phyloP scores from a whole-genome alignment of 2,113 vertebrate genomes.

The Alouatta palliata region DNA sequence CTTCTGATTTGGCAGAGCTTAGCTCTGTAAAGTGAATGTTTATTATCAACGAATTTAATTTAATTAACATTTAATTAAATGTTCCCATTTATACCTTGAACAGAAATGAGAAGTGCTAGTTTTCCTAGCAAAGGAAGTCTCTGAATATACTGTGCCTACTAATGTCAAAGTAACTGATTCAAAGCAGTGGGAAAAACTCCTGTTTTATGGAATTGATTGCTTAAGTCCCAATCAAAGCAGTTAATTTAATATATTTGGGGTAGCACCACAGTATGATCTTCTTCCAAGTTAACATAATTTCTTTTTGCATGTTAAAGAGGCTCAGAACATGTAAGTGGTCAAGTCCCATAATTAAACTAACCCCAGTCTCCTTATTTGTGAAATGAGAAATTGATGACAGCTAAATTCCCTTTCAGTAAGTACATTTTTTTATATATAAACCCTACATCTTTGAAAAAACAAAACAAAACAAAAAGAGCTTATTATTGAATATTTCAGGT shows the following conservation, averaged over 20 bases:
- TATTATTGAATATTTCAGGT: background rate
- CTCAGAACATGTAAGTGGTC: background rate
- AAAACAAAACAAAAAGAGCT: background rate
- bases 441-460: background rate
- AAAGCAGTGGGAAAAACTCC: background rate
- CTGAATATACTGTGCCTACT: background rate
- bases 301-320: background rate
- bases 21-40: background rate
- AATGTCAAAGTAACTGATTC: background rate
- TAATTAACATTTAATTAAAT: background rate
- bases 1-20: slow-evolving; percentile 19
- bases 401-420: background rate
- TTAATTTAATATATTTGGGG: background rate
- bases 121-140: slow-evolving; percentile 15
- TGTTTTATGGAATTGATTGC: background rate
- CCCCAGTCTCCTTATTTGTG: background rate
- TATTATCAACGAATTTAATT: slow-evolving; percentile 36
- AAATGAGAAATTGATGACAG: background rate
- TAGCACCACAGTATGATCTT: background rate
- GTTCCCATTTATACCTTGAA: background rate
- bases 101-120: background rate
- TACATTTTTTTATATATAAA: background rate
- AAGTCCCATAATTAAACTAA: background rate
- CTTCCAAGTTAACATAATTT: background rate
- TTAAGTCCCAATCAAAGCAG: background rate